Conservation (phyloP, 1,140 invertebrate genomes). For the Drosophila teissieri region DNA sequence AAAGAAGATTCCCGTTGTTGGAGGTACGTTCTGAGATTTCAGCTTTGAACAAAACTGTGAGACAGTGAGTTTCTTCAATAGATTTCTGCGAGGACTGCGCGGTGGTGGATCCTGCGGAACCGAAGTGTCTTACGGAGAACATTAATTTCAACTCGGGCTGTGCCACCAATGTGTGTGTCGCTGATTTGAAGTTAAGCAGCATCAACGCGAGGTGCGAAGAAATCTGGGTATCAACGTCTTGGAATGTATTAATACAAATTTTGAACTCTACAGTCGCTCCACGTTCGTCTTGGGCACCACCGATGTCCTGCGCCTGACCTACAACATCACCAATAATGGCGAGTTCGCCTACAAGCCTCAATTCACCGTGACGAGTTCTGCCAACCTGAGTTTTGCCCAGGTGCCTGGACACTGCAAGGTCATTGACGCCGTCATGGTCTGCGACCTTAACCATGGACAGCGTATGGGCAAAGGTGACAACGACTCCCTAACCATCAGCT, state of each 20-base stretch:
- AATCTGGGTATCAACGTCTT: not conserved
- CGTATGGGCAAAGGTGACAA: slow-evolving; percentile 65
- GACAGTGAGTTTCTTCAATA: not conserved
- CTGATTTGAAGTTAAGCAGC: slow-evolving; percentile 76
- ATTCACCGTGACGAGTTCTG: slow-evolving; percentile 79
- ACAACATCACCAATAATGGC: slow-evolving; percentile 81
- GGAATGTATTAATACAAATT: not conserved
- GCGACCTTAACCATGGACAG: slow-evolving; percentile 73
- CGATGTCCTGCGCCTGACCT: slow-evolving; percentile 67
- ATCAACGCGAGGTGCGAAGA: slow-evolving; percentile 51
- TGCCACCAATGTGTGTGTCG: slow-evolving; percentile 80
- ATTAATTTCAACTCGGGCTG: slow-evolving; percentile 81
- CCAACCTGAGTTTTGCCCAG: slow-evolving; percentile 78
- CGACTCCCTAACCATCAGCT: slow-evolving; percentile 74
- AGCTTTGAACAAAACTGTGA: no score
- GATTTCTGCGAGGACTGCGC: slow-evolving; percentile 80
- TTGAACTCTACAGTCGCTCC: slow-evolving; percentile 32
- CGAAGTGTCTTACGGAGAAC: slow-evolving; percentile 68
- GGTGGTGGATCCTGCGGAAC: slow-evolving; percentile 75
- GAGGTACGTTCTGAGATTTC: slow-evolving; percentile 15
- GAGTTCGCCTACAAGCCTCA: slow-evolving; percentile 85
- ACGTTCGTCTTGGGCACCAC: slow-evolving; percentile 84
- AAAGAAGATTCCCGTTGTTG: slow-evolving; percentile 61
- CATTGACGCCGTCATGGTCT: slow-evolving; percentile 59
- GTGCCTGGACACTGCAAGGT: slow-evolving; percentile 81